phyloP scores from a whole-genome alignment of 2,888 invertebrate genomes.

The Nasonovia ribisnigri region DNA sequence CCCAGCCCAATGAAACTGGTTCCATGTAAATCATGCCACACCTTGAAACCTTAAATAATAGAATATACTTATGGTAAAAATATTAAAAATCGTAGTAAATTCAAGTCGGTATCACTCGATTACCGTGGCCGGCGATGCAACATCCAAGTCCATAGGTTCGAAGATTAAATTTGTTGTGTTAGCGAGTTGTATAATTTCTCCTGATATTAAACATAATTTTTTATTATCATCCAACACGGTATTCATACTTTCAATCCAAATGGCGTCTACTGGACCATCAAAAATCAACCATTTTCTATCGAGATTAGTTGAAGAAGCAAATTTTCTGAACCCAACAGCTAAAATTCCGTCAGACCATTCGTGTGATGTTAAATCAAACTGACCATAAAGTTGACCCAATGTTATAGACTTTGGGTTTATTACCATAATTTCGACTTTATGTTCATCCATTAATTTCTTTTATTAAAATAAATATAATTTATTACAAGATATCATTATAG shows the following conservation, averaged over 20 bases:
- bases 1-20: conserved; percentile 90
- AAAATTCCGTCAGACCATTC: conserved; percentile 95
- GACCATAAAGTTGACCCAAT: conserved; percentile 94
- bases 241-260: conserved; percentile 98
- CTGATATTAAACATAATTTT: conserved; percentile 95
- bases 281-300: conserved; percentile 94
- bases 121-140: conserved; percentile 90
- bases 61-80: background rate
- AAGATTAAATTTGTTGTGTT: conserved; percentile 91
- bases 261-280: conserved; percentile 95
- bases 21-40: conserved; percentile 98
- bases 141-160: conserved; percentile 95
- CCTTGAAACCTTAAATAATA: conserved; percentile 80
- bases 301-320: conserved; percentile 80
- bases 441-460: conserved; percentile 70
- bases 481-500: background rate
- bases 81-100: background rate
- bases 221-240: conserved; percentile 95
- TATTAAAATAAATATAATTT: background rate
- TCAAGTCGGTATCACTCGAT: conserved; percentile 62
- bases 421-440: conserved; percentile 81
- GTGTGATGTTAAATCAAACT: conserved; percentile 93
- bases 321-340: conserved; percentile 85
- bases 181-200: conserved; percentile 94
- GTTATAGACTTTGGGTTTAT: conserved; percentile 97